Evolutionary conservation across 2,888 invertebrate species (phyloP).

Genomic region (Acronicta psi): DNA sequence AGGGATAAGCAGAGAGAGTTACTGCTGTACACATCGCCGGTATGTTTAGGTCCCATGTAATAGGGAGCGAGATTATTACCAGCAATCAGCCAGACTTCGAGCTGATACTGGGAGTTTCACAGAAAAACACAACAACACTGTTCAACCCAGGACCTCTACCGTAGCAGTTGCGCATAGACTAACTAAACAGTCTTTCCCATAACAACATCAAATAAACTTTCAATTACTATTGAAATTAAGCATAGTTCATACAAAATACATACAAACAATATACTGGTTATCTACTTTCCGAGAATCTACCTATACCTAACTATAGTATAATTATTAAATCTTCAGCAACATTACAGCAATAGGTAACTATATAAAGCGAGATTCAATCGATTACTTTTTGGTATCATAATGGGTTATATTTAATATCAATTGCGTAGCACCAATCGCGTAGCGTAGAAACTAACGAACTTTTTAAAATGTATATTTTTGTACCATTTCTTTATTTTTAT

Average conservation of each 20-base stretch:
- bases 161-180: no score
- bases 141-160: no score
- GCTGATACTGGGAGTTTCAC: no score
- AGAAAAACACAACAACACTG: no score
- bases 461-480: conserved; percentile 43
- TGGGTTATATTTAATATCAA: conserved; percentile 52
- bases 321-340: conserved; percentile 38
- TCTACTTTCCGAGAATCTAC: conserved; percentile 34
- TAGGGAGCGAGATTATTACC: no score
- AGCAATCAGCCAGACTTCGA: no score
- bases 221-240: no score
- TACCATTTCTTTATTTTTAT: conserved; percentile 39
- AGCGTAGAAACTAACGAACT: conserved; percentile 59
- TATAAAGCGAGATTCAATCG: conserved; percentile 59
- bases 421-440: conserved; percentile 73
- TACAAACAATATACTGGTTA: conserved; percentile 19
- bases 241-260: not conserved
- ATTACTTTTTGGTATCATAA: conserved; percentile 69
- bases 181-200: no score
- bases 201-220: no score
- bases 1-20: no score
- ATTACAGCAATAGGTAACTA: conserved; percentile 64
- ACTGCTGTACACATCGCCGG: no score
- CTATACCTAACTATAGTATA: conserved; percentile 13
- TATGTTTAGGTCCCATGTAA: no score